Percentiles rank a stretch among this genome's conserved stretches.
Conservation (phyloP, 1,140 invertebrate genomes). For the Solen grandis region DNA sequence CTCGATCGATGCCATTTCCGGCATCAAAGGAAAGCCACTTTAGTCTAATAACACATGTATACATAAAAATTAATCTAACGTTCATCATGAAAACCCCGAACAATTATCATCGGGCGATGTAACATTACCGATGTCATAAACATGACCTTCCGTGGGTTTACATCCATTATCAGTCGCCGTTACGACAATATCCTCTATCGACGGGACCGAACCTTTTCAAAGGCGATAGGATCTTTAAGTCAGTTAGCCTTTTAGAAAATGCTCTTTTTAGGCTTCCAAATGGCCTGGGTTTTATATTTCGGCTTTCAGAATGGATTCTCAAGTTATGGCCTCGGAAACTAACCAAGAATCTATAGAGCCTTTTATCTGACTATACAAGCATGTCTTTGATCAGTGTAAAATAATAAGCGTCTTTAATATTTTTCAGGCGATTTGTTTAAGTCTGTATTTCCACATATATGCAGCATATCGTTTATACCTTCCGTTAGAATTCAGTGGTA, state of each 20-base stretch:
- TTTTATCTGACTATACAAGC: too few relatives aligned
- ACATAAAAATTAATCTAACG: slow-evolving; percentile 41
- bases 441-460: too few relatives aligned
- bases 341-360: too few relatives aligned
- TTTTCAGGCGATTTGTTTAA: too few relatives aligned
- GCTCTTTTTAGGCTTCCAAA: background rate
- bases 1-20: slow-evolving; percentile 26
- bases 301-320: background rate
- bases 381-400: too few relatives aligned
- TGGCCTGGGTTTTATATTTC: background rate
- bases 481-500: too few relatives aligned
- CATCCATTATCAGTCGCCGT: background rate
- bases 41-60: slow-evolving; percentile 33
- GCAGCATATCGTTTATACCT: too few relatives aligned
- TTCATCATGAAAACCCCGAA: slow-evolving; percentile 24
- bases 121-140: slow-evolving; percentile 17
- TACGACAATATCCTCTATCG: background rate
- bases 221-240: background rate
- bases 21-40: slow-evolving; percentile 35
- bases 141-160: background rate
- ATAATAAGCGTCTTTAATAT: too few relatives aligned
- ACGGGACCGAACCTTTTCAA: background rate
- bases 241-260: background rate
- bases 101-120: slow-evolving; percentile 11
- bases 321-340: too few relatives aligned